Conservation (phyloP, 1,140 invertebrate species). For the Papilio polytes region DNA sequence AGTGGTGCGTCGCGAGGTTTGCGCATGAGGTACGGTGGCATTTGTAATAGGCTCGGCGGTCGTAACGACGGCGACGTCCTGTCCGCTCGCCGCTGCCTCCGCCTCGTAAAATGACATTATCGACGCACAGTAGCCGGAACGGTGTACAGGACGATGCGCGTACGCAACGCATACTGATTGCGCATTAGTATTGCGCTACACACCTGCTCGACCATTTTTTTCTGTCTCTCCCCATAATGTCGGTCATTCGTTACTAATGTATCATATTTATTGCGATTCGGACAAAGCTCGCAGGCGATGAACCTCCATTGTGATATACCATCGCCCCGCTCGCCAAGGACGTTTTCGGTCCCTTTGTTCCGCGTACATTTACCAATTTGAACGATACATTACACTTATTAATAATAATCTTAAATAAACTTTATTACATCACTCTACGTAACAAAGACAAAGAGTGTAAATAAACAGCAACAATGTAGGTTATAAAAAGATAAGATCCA, state of each 20-base stretch:
- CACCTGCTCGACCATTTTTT: slow-evolving; percentile 81
- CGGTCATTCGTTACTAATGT: slow-evolving; percentile 80
- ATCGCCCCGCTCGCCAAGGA: slow-evolving; percentile 59
- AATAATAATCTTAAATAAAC: background rate
- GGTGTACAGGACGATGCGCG: slow-evolving; percentile 80
- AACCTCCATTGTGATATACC: slow-evolving; percentile 61
- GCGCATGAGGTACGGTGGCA: slow-evolving; percentile 77
- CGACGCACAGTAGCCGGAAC: slow-evolving; percentile 83
- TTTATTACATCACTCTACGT: background rate
- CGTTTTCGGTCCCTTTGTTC: slow-evolving; percentile 61
- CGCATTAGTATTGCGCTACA: slow-evolving; percentile 81
- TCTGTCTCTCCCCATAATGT: slow-evolving; percentile 81
- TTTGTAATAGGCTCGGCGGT: slow-evolving; percentile 81
- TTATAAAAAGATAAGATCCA: slow-evolving; percentile 52
- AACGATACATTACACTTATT: background rate
- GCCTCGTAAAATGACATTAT: slow-evolving; percentile 82
- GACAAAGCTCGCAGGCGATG: slow-evolving; percentile 62
- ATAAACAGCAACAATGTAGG: slow-evolving; percentile 47
- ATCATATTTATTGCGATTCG: slow-evolving; percentile 80
- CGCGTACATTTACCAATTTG: slow-evolving; percentile 39
- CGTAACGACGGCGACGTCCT: slow-evolving; percentile 83
- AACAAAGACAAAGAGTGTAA: slow-evolving; percentile 26
- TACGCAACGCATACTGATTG: slow-evolving; percentile 81
- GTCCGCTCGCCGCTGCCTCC: slow-evolving; percentile 71
- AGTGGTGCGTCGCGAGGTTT: slow-evolving; percentile 64